Evolutionary conservation across 2,797 vertebrate species (phyloP).

Genomic region (Chrosomus eos): DNA sequence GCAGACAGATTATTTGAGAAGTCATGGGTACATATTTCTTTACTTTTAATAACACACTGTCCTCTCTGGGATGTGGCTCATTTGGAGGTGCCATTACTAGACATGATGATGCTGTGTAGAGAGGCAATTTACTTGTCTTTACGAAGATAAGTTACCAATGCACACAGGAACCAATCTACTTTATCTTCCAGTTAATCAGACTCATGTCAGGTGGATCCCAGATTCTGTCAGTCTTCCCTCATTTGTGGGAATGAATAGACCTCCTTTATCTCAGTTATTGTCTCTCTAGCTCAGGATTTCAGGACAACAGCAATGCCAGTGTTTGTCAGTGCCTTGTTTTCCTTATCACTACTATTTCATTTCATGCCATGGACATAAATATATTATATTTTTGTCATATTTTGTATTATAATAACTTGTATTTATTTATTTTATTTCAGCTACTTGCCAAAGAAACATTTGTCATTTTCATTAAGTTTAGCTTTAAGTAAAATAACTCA

Average conservation of each 20-base stretch:
- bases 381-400: not conserved
- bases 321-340: slow-evolving; percentile 31
- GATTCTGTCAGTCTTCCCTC: slow-evolving; percentile 62
- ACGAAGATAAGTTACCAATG: slow-evolving; percentile 33
- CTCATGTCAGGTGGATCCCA: slow-evolving; percentile 57
- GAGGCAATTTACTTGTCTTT: slow-evolving; percentile 32
- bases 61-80: slow-evolving; percentile 20
- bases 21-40: slow-evolving; percentile 9
- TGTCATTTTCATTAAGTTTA: not conserved
- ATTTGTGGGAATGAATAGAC: slow-evolving; percentile 62
- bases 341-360: slow-evolving; percentile 53
- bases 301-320: slow-evolving; percentile 23
- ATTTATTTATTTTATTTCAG: not conserved
- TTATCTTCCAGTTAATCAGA: slow-evolving; percentile 43
- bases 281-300: slow-evolving; percentile 32
- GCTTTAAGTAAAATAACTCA: not conserved
- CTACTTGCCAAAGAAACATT: not conserved
- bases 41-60: slow-evolving; percentile 11
- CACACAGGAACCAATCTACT: slow-evolving; percentile 26
- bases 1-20: slow-evolving; percentile 11
- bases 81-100: slow-evolving; percentile 17
- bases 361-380: slow-evolving; percentile 29
- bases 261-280: slow-evolving; percentile 47
- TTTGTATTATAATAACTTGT: not conserved
- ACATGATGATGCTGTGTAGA: slow-evolving; percentile 34